A percentile compares a stretch with the other conserved stretches of the same genome.
phyloP scores from a whole-genome alignment of 1,140 invertebrate species.

The Saccostrea cuccullata region DNA sequence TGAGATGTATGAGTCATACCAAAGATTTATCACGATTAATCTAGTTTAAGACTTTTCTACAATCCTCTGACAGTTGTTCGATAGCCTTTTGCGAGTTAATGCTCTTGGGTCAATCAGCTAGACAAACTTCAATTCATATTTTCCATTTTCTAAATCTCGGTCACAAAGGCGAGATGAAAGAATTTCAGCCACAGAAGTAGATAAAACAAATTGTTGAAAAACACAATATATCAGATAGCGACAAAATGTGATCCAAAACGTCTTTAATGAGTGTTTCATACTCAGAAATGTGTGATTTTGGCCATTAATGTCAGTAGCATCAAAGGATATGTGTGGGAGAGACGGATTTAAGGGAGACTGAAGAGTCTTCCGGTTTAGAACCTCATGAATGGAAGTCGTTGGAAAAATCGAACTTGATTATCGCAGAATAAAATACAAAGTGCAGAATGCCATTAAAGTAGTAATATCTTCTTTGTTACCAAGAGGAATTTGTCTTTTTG shows the following conservation, averaged over 20 bases:
- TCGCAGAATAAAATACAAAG: neutral
- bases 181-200: neutral
- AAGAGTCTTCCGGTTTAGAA: constrained; percentile 21
- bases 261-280: constrained; percentile 3
- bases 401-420: neutral
- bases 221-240: neutral
- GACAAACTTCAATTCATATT: constrained; percentile 1
- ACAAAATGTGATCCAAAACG: neutral
- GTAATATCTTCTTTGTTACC: neutral
- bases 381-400: constrained; percentile 9
- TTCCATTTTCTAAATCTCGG: neutral
- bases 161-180: neutral
- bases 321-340: constrained; percentile 7
- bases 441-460: neutral
- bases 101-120: constrained; percentile 25
- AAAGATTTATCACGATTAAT: constrained; percentile 30
- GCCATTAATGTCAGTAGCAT: neutral
- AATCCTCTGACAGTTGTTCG: neutral
- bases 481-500: too few species aligned
- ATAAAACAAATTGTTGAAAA: neutral
- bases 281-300: constrained; percentile 3
- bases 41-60: constrained; percentile 30
- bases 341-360: constrained; percentile 1
- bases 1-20: constrained; percentile 16
- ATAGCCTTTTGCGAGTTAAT: constrained; percentile 29